Evolutionary conservation across 2,888 invertebrate species (phyloP).

Genomic region (Sarcophaga caerulescens): DNA sequence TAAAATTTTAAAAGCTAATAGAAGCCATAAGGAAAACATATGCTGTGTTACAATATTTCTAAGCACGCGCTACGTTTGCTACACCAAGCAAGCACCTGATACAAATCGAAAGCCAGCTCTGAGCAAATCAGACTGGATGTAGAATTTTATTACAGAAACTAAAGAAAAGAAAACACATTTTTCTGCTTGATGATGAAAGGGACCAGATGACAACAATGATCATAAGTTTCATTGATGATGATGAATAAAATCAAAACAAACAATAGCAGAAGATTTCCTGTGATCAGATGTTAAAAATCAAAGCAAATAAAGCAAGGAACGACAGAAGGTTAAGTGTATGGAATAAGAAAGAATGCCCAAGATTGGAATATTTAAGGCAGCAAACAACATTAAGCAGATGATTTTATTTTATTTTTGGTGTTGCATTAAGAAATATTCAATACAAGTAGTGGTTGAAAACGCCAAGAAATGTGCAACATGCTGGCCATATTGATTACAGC

Average conservation of each 20-base stretch:
- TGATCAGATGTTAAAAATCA: slow-evolving; percentile 70
- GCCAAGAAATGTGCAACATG: slow-evolving; percentile 67
- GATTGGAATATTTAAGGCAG: slow-evolving; percentile 77
- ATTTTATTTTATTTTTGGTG: slow-evolving; percentile 14
- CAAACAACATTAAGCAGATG: slow-evolving; percentile 45
- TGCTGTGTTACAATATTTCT: slow-evolving; percentile 23
- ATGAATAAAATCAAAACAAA: slow-evolving; percentile 55
- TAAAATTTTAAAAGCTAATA: too few species aligned
- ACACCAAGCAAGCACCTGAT: slow-evolving; percentile 60
- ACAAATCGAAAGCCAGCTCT: neutral
- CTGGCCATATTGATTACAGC: slow-evolving; percentile 70
- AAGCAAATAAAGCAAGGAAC: slow-evolving; percentile 20
- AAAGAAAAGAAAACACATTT: slow-evolving; percentile 28
- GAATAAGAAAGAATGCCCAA: slow-evolving; percentile 66
- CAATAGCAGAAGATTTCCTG: slow-evolving; percentile 61
- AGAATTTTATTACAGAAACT: neutral
- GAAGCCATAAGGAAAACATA: slow-evolving; percentile 21
- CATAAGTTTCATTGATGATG: slow-evolving; percentile 20
- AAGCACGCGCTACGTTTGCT: slow-evolving; percentile 51
- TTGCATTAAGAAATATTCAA: slow-evolving; percentile 35
- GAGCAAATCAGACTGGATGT: slow-evolving; percentile 30
- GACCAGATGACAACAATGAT: slow-evolving; percentile 65
- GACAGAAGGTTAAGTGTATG: slow-evolving; percentile 62
- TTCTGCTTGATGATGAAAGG: neutral
- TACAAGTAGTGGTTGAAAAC: neutral